Percentiles rank a stretch among this genome's conserved stretches.
Conservation (phyloP, 30 jellyfish, hydroid and myxozoan genomes). For the Turritopsis dohrnii region DNA sequence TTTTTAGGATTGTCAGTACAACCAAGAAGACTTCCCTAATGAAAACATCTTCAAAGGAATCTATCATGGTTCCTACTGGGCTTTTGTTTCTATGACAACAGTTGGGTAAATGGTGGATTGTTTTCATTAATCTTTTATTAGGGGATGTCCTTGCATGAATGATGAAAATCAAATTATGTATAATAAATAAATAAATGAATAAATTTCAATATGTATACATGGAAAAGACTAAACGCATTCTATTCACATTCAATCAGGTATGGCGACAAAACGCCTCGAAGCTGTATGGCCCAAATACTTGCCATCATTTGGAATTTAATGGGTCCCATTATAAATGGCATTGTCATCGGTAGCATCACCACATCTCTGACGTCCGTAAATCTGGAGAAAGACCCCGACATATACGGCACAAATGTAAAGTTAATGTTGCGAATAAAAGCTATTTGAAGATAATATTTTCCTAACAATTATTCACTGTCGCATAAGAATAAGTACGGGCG, state of each 20-base stretch:
- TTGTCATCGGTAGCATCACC: constrained; percentile 58
- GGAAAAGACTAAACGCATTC: not conserved
- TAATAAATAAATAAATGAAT: not conserved
- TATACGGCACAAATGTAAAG: constrained; percentile 56
- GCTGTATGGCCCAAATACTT: constrained; percentile 34
- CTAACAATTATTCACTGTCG: not conserved
- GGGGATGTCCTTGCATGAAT: not conserved
- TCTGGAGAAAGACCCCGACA: constrained; percentile 27
- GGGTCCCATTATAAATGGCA: constrained; percentile 66
- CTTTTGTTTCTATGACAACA: constrained; percentile 84
- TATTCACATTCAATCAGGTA: constrained; percentile 30
- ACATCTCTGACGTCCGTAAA: constrained; percentile 42
- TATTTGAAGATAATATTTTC: too few relatives aligned
- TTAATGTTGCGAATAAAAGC: too few relatives aligned
- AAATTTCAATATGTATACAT: not conserved
- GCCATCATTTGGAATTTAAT: constrained; percentile 65
- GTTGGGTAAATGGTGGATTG: constrained; percentile 66
- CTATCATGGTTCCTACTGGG: constrained; percentile 71
- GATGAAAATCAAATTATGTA: not conserved
- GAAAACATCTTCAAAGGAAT: constrained; percentile 53
- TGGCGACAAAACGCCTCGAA: constrained; percentile 81
- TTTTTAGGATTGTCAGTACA: constrained; percentile 45
- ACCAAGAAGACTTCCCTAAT: constrained; percentile 50
- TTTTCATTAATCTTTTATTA: not conserved
- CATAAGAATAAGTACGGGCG: not conserved